phyloP scores from a whole-genome alignment of 2,797 vertebrate genomes.

The Ambastaia sidthimunki region DNA sequence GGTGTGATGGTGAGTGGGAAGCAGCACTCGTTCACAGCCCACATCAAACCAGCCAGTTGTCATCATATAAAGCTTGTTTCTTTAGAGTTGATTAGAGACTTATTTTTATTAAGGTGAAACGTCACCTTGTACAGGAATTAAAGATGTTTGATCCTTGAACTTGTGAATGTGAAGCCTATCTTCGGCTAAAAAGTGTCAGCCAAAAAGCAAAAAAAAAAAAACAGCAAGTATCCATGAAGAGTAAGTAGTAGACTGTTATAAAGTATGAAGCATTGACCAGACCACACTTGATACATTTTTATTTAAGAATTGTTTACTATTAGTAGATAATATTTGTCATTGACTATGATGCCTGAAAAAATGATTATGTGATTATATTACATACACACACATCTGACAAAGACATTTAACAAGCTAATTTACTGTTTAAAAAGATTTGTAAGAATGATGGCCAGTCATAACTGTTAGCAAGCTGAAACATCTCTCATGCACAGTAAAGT shows the following conservation, averaged over 20 bases:
- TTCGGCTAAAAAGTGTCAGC: not conserved
- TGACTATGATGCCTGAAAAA: too few relatives aligned
- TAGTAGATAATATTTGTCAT: too few relatives aligned
- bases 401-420: not conserved
- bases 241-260: too few relatives aligned
- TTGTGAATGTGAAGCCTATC: too few relatives aligned
- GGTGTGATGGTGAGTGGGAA: conserved; percentile 23
- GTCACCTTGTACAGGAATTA: not conserved
- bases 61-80: not conserved
- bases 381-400: too few relatives aligned
- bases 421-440: not conserved
- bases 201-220: not conserved
- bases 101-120: not conserved
- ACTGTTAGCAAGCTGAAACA: not conserved
- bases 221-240: not conserved
- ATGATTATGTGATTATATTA: too few relatives aligned
- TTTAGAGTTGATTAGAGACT: conserved; percentile 20
- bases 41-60: not conserved
- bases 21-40: conserved; percentile 3
- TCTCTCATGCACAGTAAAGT: not conserved
- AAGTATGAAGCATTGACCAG: too few relatives aligned
- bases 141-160: too few relatives aligned
- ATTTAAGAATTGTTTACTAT: too few relatives aligned
- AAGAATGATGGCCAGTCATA: not conserved
- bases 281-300: too few relatives aligned